phyloP scores from a whole-genome alignment of 2,113 vertebrate genomes.

The Ursus arctos region DNA sequence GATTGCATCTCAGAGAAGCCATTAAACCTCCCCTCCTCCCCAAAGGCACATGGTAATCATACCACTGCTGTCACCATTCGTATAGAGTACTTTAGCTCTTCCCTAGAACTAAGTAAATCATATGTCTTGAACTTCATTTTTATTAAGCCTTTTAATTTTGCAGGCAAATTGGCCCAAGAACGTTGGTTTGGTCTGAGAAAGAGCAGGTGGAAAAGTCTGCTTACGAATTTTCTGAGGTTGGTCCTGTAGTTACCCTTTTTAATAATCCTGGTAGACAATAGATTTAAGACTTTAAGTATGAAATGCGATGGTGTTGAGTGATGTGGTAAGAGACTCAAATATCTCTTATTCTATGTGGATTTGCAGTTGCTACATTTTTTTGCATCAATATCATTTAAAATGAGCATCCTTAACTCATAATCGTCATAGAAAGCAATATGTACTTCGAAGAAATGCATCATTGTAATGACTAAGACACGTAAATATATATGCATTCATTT shows the following conservation, averaged over 20 bases:
- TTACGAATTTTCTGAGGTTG: slow-evolving; percentile 97
- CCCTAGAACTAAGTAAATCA: slow-evolving; percentile 4
- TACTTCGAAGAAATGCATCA: slow-evolving; percentile 6
- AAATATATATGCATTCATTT: slow-evolving; percentile 61
- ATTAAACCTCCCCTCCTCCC: background rate
- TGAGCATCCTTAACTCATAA: slow-evolving; percentile 4
- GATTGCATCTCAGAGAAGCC: background rate
- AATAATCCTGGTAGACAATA: background rate
- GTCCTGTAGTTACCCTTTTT: slow-evolving; percentile 66
- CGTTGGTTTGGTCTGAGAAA: slow-evolving; percentile 97
- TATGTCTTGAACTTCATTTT: slow-evolving; percentile 12
- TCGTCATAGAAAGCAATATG: slow-evolving; percentile 16
- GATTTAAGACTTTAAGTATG: background rate
- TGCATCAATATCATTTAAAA: slow-evolving; percentile 25
- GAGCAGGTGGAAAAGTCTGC: slow-evolving; percentile 95
- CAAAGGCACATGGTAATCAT: background rate
- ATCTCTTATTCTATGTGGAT: background rate
- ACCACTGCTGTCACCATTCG: background rate
- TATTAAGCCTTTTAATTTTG: slow-evolving; percentile 75
- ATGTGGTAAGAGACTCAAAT: background rate
- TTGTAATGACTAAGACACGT: background rate
- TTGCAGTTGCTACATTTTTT: background rate
- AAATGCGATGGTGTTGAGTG: background rate
- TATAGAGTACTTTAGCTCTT: background rate
- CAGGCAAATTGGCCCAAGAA: slow-evolving; percentile 96